These are phyloP conservation scores for Hemithea aestivaria DNA, from an alignment of 2,888 invertebrate species.

Conservation along the genomic window DNA sequence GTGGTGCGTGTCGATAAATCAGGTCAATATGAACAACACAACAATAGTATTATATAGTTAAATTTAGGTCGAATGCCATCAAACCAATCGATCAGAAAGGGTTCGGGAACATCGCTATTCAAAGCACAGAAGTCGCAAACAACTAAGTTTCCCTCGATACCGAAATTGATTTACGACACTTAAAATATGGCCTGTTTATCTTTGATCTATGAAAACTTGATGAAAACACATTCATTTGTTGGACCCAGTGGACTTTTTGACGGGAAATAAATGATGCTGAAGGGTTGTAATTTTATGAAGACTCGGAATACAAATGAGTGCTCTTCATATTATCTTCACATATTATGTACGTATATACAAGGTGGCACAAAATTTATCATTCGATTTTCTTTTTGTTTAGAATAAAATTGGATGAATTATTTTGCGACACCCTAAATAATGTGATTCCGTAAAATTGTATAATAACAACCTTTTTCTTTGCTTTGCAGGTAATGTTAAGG, in stretches of 20 bases:
- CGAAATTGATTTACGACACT: slow-evolving; percentile 23
- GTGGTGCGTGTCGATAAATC: slow-evolving; percentile 1
- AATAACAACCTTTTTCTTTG: too few relatives aligned
- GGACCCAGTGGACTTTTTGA: too few relatives aligned
- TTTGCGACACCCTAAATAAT: too few relatives aligned
- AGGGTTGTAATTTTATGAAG: neutral
- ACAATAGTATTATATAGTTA: slow-evolving; percentile 7
- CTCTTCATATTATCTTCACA: neutral
- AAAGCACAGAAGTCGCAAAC: slow-evolving; percentile 22
- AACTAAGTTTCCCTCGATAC: slow-evolving; percentile 17
- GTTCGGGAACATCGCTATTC: slow-evolving; percentile 20
- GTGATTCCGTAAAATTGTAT: too few relatives aligned
- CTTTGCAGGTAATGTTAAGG: too few relatives aligned
- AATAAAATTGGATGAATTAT: too few relatives aligned
- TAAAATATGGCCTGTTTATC: slow-evolving; percentile 18
- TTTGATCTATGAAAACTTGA: slow-evolving; percentile 22
- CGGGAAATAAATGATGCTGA: slow-evolving; percentile 2
- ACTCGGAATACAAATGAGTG: neutral
- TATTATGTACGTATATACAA: too few relatives aligned
- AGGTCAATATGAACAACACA: slow-evolving; percentile 4
- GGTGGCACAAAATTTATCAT: too few relatives aligned
- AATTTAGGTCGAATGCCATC: slow-evolving; percentile 22
- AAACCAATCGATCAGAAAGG: slow-evolving; percentile 25
- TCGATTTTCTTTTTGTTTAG: too few relatives aligned
- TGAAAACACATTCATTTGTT: slow-evolving; percentile 5